Base-by-base conservation (phyloP, 1,140 invertebrate species). In the Nasonia longicornis region DNA sequence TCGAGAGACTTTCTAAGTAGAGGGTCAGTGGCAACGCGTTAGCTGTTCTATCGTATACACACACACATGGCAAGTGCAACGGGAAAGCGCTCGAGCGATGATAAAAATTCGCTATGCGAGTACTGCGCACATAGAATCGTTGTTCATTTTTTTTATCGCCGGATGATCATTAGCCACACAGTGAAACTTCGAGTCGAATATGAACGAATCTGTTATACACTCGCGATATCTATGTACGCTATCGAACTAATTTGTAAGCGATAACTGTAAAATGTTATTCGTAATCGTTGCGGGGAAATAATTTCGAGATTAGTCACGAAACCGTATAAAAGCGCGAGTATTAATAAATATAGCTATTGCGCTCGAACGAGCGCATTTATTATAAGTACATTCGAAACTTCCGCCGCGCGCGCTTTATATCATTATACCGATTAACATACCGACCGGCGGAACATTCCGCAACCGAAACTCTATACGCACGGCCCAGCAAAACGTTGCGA, bases 11-110 rank as follows among this genome's bases (percentile, higher is more conserved):
- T 78, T 78, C 67, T 71, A 78, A 58, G 66, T n/a, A 38, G 66
- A 78, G 67, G 45, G 45, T 78, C 77, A 78, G 63, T 78, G 77
- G 67, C 67, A 71, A 78, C 14, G 14, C 16, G n/a, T n/a, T 14
- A 8, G 6, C 20, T 16, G 6, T n/a, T 58, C 52, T n/a, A 58
- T 0, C 20, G 52, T 8, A 14, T 58, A 7, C 16, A n/a, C 10
- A 52, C 3, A 35, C 31, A 26, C 52, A 20, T 16, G 52, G 2
- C 14, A 29, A 38, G 38, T 22, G 16, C 66, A 58, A 63, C 31
- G 42, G 42, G 66, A 77, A 77, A 77, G 20, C 14, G 22, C 20
- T n/a, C 16, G 31, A 66, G 22, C 26, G 58, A 45, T 69, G 22
- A 69, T 48, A 69, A 69, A n/a, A 64, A 26, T 75, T 6, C 35